phyloP scores from a whole-genome alignment of 2,888 invertebrate species.

The Calameuta idolon region DNA sequence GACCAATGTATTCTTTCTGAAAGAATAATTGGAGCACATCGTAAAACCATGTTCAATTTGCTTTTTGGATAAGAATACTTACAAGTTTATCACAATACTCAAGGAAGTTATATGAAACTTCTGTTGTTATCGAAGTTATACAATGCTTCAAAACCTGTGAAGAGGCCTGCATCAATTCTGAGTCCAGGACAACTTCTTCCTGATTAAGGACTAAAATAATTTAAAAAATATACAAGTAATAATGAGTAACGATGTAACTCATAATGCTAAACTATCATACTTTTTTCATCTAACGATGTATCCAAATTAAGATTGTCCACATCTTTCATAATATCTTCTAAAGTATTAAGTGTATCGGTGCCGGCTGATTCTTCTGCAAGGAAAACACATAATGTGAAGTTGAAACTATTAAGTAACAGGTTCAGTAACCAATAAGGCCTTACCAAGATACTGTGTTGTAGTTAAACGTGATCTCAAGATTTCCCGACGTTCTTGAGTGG shows the following conservation, averaged over 20 bases:
- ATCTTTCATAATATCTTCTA: slow-evolving; percentile 48
- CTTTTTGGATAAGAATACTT: slow-evolving; percentile 21
- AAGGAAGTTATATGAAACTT: slow-evolving; percentile 41
- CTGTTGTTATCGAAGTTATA: slow-evolving; percentile 43
- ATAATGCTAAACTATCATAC: slow-evolving; percentile 33
- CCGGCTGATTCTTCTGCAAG: slow-evolving; percentile 45
- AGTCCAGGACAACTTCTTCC: slow-evolving; percentile 58
- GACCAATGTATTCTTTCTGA: slow-evolving; percentile 9
- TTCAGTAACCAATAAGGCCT: slow-evolving; percentile 20
- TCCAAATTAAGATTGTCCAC: slow-evolving; percentile 49
- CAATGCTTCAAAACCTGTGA: slow-evolving; percentile 54
- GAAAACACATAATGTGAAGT: slow-evolving; percentile 18
- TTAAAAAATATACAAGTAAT: not conserved
- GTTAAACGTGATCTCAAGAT: slow-evolving; percentile 36
- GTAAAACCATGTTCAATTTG: slow-evolving; percentile 6
- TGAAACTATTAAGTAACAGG: slow-evolving; percentile 2
- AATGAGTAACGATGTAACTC: slow-evolving; percentile 3
- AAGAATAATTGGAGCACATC: slow-evolving; percentile 11
- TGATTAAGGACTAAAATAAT: slow-evolving; percentile 44
- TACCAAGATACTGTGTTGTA: slow-evolving; percentile 43
- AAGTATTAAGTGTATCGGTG: slow-evolving; percentile 36
- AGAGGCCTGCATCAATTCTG: slow-evolving; percentile 55
- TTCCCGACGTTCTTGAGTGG: slow-evolving; percentile 46
- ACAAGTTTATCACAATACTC: slow-evolving; percentile 56
- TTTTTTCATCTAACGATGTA: slow-evolving; percentile 47